phyloP scores from a whole-genome alignment of 2,888 invertebrate genomes.

The Poecilus cupreus region DNA sequence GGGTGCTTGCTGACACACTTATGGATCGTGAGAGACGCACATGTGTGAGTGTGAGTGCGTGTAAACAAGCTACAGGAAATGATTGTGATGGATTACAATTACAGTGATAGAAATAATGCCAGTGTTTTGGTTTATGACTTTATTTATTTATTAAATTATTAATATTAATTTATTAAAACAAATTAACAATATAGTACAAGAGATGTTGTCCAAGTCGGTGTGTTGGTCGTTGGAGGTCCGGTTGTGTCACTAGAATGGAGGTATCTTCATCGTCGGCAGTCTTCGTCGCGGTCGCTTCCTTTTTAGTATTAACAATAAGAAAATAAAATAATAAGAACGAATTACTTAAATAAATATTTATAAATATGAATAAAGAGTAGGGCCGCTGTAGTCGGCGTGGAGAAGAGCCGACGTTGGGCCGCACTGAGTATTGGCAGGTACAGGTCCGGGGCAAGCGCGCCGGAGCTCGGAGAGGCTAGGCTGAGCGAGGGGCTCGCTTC shows the following conservation, averaged over 20 bases:
- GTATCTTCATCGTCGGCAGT: conserved; percentile 51
- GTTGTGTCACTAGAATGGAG: conserved; percentile 57
- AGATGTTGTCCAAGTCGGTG: conserved; percentile 44
- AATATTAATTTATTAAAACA: conserved; percentile 55
- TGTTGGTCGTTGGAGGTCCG: conserved; percentile 25
- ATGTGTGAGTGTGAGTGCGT: conserved; percentile 14
- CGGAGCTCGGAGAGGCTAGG: conserved; percentile 33
- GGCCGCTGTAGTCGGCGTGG: conserved; percentile 25
- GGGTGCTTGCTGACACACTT: conserved; percentile 51
- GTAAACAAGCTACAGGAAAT: conserved; percentile 33
- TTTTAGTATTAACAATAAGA: conserved; percentile 54
- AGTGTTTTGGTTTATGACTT: conserved; percentile 50
- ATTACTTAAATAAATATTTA: conserved; percentile 58
- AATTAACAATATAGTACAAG: conserved; percentile 60
- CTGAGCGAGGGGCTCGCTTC: conserved; percentile 19
- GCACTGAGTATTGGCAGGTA: conserved; percentile 71
- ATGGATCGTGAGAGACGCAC: neutral
- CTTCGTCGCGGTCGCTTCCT: conserved; percentile 48
- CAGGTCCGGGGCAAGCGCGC: conserved; percentile 65
- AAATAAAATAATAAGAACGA: conserved; percentile 56
- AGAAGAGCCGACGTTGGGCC: conserved; percentile 61
- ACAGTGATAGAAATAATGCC: neutral
- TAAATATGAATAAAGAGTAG: conserved; percentile 55
- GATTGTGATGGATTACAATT: neutral
- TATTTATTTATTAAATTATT: conserved; percentile 57